Evolutionary conservation across 2,797 vertebrate genomes (phyloP), one percentile per base, ranked within the genome.

Genomic region (Gambelia wislizenii): DNA sequence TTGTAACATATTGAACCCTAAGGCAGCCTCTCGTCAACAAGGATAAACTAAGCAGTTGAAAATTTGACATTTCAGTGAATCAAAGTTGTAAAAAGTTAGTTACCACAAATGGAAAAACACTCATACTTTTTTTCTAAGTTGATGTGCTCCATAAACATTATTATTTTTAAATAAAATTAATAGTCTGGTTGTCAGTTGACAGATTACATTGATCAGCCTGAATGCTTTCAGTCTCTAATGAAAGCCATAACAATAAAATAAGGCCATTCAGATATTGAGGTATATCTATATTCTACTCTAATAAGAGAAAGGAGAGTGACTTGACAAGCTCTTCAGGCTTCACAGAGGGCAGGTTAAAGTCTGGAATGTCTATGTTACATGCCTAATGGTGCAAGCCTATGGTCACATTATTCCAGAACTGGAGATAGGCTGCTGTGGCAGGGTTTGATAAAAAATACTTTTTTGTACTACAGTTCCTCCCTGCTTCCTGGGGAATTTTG

Each of bases 1-100:
- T 83, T 76, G 42, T 39, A 76, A 49, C 33, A 64, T 67, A 52
- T 64, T 54, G 80, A 36, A 83, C 79, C 87, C 87, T 49, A 56
- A 76, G 42, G 87, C 80, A 76, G 64, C 54, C 20, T 52, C 36
- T 9, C 56, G 39, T 75, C 69, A 36, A 49, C 52, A n/a, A 74
- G 52, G 86, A 79, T 74, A 80, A 88, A 83, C 42, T 47, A 61
- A 39, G 44, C 54, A 75, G 39, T 16, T 39, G 6, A n/a, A 75
- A 83, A 76, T 27, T n/a, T 76, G 42, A 64, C 20, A 83, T 83
- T 76, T 22, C 10, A 49, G 25, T 75, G 56, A 83, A 88, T 83
- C n/a, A 61, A 88, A 88, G 44, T 76, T 64, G 54, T 36, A 47
- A 33, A 70, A 82, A 47, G 52, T n/a, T 54, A 87, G 49, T 18